phyloP scores from a whole-genome alignment of 2,113 vertebrate genomes.

The Dipodomys ordii region DNA sequence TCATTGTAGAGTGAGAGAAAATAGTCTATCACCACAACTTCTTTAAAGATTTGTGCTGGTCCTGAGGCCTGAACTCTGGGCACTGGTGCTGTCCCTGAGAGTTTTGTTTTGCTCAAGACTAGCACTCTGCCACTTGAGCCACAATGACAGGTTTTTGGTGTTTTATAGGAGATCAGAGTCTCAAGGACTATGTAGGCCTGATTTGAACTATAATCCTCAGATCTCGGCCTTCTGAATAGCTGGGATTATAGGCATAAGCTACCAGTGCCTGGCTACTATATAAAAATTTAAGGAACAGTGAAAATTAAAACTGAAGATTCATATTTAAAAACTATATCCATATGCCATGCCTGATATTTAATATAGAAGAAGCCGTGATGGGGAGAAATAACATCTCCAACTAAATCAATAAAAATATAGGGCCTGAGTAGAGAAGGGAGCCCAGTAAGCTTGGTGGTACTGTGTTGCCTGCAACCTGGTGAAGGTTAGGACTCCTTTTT shows the following conservation, averaged over 20 bases:
- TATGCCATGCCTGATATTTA: constrained; percentile 14
- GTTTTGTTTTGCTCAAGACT: too few relatives aligned
- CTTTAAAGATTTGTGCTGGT: too few relatives aligned
- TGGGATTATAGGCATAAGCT: too few relatives aligned
- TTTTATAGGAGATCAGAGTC: too few relatives aligned
- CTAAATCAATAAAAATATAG: background rate
- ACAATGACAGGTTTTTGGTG: too few relatives aligned
- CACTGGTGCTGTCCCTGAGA: too few relatives aligned
- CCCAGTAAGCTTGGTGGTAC: background rate
- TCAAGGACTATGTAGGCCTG: too few relatives aligned
- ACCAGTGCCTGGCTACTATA: too few relatives aligned
- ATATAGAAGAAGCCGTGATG: background rate
- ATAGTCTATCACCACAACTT: background rate
- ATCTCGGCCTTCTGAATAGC: too few relatives aligned
- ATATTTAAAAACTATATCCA: background rate
- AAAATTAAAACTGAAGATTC: constrained; percentile 25
- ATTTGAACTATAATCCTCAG: too few relatives aligned
- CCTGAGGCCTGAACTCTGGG: too few relatives aligned
- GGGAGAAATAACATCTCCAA: background rate
- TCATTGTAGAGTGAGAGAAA: constrained; percentile 13
- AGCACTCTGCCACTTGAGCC: too few relatives aligned
- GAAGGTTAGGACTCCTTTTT: background rate
- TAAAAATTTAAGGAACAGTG: background rate
- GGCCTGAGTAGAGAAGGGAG: background rate
- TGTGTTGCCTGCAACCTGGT: background rate